Evolutionary conservation across 2,113 vertebrate genomes (phyloP).

Genomic region (Laticauda laticaudata): DNA sequence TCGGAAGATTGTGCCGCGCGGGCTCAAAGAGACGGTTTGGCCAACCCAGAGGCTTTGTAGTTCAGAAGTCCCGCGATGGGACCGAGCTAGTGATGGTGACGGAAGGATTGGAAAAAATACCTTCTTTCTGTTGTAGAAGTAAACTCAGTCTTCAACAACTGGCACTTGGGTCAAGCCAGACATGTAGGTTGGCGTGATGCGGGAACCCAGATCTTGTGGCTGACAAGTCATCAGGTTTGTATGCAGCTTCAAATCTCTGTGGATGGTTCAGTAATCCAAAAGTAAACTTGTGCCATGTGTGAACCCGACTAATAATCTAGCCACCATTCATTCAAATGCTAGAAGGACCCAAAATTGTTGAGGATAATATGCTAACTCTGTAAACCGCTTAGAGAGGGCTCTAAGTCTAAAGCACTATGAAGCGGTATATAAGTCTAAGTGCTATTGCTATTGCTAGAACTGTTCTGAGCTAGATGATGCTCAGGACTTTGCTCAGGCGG

Average conservation of each 20-base stretch:
- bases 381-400: too few species aligned
- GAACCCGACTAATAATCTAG: not conserved
- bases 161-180: not conserved
- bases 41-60: not conserved
- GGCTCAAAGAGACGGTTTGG: not conserved
- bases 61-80: not conserved
- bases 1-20: not conserved
- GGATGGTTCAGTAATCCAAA: not conserved
- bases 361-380: too few species aligned
- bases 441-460: not conserved
- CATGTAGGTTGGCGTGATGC: not conserved
- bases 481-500: not conserved
- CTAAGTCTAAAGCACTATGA: too few species aligned
- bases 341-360: too few species aligned
- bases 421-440: too few species aligned
- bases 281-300: not conserved
- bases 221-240: not conserved
- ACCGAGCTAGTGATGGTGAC: not conserved
- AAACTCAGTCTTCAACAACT: not conserved
- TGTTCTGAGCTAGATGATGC: not conserved
- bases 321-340: not conserved
- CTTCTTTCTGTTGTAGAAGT: not conserved
- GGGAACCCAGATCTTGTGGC: not conserved
- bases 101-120: not conserved
- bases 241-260: not conserved